These are phyloP conservation scores for Psittacula cyanocephala DNA, from an alignment of 2,113 vertebrate genomes.

Conservation along the genomic window DNA sequence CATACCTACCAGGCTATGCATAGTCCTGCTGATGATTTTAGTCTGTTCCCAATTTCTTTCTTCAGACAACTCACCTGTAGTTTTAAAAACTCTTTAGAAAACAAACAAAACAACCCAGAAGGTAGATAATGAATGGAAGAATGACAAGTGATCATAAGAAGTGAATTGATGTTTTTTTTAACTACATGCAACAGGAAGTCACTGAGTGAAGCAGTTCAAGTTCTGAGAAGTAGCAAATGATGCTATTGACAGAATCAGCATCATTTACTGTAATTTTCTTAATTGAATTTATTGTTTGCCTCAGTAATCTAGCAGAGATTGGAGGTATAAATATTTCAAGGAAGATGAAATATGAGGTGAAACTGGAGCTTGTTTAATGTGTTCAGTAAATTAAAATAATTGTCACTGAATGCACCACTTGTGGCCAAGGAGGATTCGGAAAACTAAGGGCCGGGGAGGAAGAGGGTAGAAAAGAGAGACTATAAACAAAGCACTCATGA, in stretches of 20 bases:
- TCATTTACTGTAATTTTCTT: slow-evolving; percentile 9
- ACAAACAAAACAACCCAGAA: background rate
- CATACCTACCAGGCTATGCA: background rate
- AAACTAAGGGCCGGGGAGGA: background rate
- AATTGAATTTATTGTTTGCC: slow-evolving; percentile 54
- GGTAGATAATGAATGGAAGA: background rate
- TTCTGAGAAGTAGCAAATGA: background rate
- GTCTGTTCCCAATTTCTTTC: background rate
- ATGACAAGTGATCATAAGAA: background rate
- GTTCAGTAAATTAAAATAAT: slow-evolving; percentile 20
- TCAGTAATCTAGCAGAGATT: slow-evolving; percentile 23
- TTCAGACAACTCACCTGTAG: background rate
- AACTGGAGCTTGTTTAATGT: background rate
- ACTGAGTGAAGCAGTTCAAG: background rate
- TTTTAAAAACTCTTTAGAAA: background rate
- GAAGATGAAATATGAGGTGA: background rate
- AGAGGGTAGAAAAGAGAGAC: background rate
- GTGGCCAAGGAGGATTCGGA: background rate
- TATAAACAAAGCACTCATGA: background rate
- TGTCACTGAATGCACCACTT: background rate
- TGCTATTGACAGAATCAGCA: slow-evolving; percentile 35
- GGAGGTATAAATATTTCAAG: slow-evolving; percentile 3
- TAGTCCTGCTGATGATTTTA: background rate
- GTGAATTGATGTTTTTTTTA: background rate
- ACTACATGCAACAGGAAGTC: background rate